phyloP scores from a whole-genome alignment of 2,888 invertebrate genomes.

The Oligia fasciuncula region DNA sequence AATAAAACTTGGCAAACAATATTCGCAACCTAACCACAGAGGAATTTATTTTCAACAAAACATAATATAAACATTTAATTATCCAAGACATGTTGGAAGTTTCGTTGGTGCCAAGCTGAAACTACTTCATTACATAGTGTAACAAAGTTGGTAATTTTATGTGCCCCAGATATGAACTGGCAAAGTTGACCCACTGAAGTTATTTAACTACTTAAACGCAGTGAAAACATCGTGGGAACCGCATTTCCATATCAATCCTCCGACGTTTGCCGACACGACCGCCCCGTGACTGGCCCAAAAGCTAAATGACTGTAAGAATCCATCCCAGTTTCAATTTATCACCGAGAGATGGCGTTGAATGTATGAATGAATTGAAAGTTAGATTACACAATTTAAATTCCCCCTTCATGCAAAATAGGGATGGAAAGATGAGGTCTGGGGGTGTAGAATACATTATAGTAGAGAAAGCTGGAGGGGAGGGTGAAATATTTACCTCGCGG shows the following conservation, averaged over 20 bases:
- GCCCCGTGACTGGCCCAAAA: slow-evolving; percentile 67
- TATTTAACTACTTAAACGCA: slow-evolving; percentile 60
- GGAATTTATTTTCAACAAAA: slow-evolving; percentile 37
- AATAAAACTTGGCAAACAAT: slow-evolving; percentile 21
- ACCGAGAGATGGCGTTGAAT: slow-evolving; percentile 89
- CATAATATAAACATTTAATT: slow-evolving; percentile 45
- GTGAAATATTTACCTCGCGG: slow-evolving; percentile 89
- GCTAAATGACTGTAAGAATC: slow-evolving; percentile 85
- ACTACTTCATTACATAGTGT: slow-evolving; percentile 55
- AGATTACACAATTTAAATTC: slow-evolving; percentile 90
- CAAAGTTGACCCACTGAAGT: slow-evolving; percentile 60
- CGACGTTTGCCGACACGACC: slow-evolving; percentile 68
- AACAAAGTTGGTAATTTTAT: slow-evolving; percentile 57
- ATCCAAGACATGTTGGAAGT: slow-evolving; percentile 45
- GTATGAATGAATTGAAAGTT: slow-evolving; percentile 91
- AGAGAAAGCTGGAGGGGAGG: slow-evolving; percentile 75
- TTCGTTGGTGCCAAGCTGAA: slow-evolving; percentile 46
- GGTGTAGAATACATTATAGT: slow-evolving; percentile 87
- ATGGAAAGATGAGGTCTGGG: slow-evolving; percentile 88
- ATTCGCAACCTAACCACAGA: slow-evolving; percentile 13
- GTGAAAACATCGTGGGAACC: slow-evolving; percentile 65
- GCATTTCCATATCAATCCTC: slow-evolving; percentile 76
- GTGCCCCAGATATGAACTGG: slow-evolving; percentile 54
- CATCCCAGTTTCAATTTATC: slow-evolving; percentile 89
- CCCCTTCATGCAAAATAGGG: slow-evolving; percentile 90